Base-by-base conservation (phyloP, 2,888 invertebrate genomes). In the Notodonta dromedarius region DNA sequence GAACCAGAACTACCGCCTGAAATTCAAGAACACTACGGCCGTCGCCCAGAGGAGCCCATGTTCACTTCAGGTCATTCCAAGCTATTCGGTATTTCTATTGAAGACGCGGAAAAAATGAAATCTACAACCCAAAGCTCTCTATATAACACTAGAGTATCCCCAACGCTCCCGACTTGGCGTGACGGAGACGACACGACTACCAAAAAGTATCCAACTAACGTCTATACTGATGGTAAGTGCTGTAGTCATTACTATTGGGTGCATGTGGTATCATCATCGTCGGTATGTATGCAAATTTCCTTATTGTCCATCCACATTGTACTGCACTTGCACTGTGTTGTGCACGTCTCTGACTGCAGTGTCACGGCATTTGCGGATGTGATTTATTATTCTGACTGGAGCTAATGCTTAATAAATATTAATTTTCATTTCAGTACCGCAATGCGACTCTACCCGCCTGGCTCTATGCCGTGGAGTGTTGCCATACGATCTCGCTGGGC, bases 401-500 rank as follows among this genome's bases (percentile, higher is more conserved):
- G 7, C 7, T 40, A 8, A 40, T 8, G 9, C 40, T 40, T 58
- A 52, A n/a, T 58, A n/a, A n/a, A 48, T 16, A 54, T 39, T 13
- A 39, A 40, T 44, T 16, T 8, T 64, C 48, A 46, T 87, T 87
- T 35, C 86, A 94, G 94, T 88, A 50, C 84, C 87, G 0, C 90
- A 90, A 69, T 94, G 94, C 76, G 91, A 89, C n/a, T 94, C 94
- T 0, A 94, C 94, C 3, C 87, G 89, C 6, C 78, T 94, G 56
- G 78, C 87, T 9, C 76, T 94, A 58, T 96, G 96, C 72, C 94
- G 94, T n/a, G 95, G 95, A 2, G 94, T 96, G 5, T 84, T 96
- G n/a, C 95, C 95, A 0, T 96, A 96, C 77, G 96, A 96, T 84
- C 82, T 96, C 69, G 95, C 96, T 2, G 94, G 94, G 11, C 78